Conservation (phyloP, 2,113 vertebrate genomes). For the Gasterosteus aculeatus region DNA sequence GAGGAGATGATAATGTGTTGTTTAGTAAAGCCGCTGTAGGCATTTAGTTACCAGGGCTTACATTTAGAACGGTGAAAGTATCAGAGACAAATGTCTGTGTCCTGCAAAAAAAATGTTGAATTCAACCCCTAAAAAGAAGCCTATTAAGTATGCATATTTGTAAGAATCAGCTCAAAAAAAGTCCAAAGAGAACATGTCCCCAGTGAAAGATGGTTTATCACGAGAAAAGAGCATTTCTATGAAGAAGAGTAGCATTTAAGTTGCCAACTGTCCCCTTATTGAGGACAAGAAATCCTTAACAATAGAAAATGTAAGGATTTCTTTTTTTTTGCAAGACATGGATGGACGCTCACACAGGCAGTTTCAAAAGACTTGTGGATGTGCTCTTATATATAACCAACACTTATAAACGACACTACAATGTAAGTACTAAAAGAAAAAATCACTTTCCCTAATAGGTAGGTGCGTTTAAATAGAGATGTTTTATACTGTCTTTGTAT, state of each 20-base stretch:
- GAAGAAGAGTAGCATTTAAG: not conserved
- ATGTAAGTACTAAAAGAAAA: conserved; percentile 54
- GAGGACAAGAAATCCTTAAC: not conserved
- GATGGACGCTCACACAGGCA: conserved; percentile 18
- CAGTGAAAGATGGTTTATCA: not conserved
- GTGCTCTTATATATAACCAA: conserved; percentile 65
- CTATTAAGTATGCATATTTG: no score
- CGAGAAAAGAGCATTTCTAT: not conserved
- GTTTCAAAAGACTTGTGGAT: conserved; percentile 32
- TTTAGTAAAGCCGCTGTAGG: conserved; percentile 62
- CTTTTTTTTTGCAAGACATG: conserved; percentile 40
- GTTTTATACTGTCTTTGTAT: conserved; percentile 74
- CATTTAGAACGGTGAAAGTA: conserved; percentile 43
- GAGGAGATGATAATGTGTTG: conserved; percentile 17
- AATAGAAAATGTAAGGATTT: not conserved
- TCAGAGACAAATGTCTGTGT: conserved; percentile 41
- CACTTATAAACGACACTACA: conserved; percentile 50
- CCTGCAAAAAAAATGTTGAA: conserved; percentile 35
- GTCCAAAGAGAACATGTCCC: no score
- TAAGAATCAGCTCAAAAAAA: no score
- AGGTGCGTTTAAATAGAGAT: conserved; percentile 45
- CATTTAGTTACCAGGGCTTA: conserved; percentile 47
- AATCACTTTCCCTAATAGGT: conserved; percentile 44
- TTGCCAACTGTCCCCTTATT: not conserved
- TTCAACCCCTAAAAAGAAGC: no score